Base-by-base conservation (phyloP, 2,888 invertebrate genomes). In the Cantharis lateralis region DNA sequence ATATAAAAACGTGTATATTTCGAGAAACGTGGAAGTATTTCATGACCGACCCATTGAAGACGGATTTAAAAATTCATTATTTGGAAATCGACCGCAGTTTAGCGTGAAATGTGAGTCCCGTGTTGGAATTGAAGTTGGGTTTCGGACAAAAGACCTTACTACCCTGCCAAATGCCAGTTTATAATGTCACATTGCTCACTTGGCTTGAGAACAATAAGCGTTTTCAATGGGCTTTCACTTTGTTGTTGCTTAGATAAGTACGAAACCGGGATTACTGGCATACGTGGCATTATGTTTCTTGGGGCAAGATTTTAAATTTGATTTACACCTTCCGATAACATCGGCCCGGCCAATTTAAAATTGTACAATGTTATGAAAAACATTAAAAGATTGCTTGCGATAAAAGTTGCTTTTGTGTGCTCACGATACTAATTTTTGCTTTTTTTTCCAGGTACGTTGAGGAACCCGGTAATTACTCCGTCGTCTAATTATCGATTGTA, bases 131-230 rank as follows among this genome's bases (percentile, higher is more conserved):
- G 77, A 78, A 66, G 76, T 75, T 80, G 77, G 76, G 80, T 78
- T 69, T 71, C 72, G 74, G 68, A 80, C 79, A 81, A 81, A 81
- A 77, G 77, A 74, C 78, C 78, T 78, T 74, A 74, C 76, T 75
- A 75, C 78, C 76, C 74, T 48, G 28, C 72, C 74, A 81, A 80
- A 80, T 80, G 81, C 80, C 81, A 81, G 76, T 68, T 73, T 79
- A 78, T 80, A 81, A 79, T 81, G 80, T 80, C 80, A 79, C 80
- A 79, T 78, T 79, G 81, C 81, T 81, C 81, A 81, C 78, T 81
- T 81, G 72, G 76, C 72, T 78, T 78, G 79, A 78, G 78, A 70
- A 78, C 75, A 79, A 80, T 75, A 73, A 71, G 63, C 69, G 78
- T 68, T 15, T 32, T 66, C 76, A 68, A 71, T 73, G 77, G 71